These are phyloP conservation scores for Hippocampus zosterae DNA, from an alignment of 2,113 vertebrate species.

Conservation along the genomic window DNA sequence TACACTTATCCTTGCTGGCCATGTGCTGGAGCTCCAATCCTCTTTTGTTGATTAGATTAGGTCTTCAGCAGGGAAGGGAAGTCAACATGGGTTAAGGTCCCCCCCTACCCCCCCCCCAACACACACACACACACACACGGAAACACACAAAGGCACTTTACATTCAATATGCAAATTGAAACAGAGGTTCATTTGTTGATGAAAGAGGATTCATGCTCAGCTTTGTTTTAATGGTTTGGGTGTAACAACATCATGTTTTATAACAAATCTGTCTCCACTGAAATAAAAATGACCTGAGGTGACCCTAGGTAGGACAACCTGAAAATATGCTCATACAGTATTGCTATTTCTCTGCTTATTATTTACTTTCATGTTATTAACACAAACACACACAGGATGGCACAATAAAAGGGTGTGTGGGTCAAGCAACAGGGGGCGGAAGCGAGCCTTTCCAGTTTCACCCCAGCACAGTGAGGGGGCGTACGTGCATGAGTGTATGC, in stretches of 20 bases:
- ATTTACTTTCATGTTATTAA: background rate
- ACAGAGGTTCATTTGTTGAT: constrained; percentile 62
- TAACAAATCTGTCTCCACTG: constrained; percentile 41
- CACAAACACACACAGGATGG: background rate
- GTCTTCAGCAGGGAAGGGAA: constrained; percentile 36
- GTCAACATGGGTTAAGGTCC: constrained; percentile 47
- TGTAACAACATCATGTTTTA: constrained; percentile 21
- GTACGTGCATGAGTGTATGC: background rate
- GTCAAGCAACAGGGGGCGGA: constrained; percentile 60
- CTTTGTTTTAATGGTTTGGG: constrained; percentile 60
- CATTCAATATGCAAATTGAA: constrained; percentile 63
- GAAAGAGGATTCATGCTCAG: constrained; percentile 64
- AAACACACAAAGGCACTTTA: constrained; percentile 41
- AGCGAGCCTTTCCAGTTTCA: constrained; percentile 24
- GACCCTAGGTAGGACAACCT: constrained; percentile 8
- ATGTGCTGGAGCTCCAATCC: constrained; percentile 23
- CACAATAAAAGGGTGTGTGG: constrained; percentile 18
- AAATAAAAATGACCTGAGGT: constrained; percentile 35
- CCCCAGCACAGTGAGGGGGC: background rate
- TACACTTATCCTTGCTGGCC: constrained; percentile 7
- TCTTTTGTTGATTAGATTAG: constrained; percentile 42
- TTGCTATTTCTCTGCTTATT: background rate
- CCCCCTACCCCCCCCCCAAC: background rate
- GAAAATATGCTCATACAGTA: background rate
- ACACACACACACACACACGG: constrained; percentile 4